Conservation (phyloP, 2,113 vertebrate species). For the Pelecanus crispus region DNA sequence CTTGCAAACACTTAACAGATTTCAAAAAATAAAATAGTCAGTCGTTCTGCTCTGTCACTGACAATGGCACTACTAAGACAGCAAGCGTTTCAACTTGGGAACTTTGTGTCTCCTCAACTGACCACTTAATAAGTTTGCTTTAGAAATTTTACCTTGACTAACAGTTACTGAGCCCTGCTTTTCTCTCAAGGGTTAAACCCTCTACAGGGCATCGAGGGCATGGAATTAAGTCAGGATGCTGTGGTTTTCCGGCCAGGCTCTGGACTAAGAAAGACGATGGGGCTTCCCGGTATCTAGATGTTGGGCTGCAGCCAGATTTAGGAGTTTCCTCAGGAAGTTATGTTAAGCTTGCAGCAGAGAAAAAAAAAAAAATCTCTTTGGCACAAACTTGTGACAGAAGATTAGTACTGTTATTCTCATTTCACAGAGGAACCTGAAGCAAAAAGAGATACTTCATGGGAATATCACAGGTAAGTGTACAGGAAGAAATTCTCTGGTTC, state of each 20-base stretch:
- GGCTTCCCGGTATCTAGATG: neutral
- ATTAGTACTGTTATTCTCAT: neutral
- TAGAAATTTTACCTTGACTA: neutral
- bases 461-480: neutral
- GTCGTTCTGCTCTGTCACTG: conserved; percentile 55
- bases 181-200: conserved; percentile 25
- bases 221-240: neutral
- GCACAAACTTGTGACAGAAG: neutral
- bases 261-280: neutral
- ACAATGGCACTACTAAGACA: neutral
- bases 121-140: neutral
- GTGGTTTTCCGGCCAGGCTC: neutral
- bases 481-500: neutral
- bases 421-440: neutral
- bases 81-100: neutral
- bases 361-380: neutral
- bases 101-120: neutral
- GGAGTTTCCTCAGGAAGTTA: neutral
- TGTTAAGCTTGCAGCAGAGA: neutral
- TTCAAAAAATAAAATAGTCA: neutral
- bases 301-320: neutral
- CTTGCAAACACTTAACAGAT: neutral
- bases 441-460: neutral
- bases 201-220: neutral
- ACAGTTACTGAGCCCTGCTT: neutral